Base-by-base conservation (phyloP, 2,888 invertebrate species). In the Octodonta nipae region DNA sequence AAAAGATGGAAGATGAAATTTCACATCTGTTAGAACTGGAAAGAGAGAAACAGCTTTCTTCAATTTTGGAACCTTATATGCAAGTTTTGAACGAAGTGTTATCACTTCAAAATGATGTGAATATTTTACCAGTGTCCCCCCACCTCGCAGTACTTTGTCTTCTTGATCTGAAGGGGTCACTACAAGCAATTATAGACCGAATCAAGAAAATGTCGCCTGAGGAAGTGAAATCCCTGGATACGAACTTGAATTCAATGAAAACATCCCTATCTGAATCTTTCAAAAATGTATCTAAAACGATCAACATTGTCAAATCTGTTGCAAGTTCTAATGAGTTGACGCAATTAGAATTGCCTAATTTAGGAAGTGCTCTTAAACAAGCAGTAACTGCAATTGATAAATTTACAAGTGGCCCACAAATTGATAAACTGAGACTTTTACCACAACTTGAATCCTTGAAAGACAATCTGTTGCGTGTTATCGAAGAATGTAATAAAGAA, bases 401-500 rank as follows among this genome's bases (percentile, higher is more conserved):
- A 14, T 32, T 45, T 8, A 35, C 36, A 13, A 32, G 33, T 28
- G 36, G 42, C 30, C 35, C 32, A 8, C 37, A 35, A 22, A 36
- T 38, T 12, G 28, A 28, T 6, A 38, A 35, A 22, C 36, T 38
- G 11, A 29, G 26, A 8, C 33, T 36, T 17, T 15, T 43, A 13
- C 5, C 16, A 5, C 7, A 22, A 6, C 30, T 6, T 6, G 10
- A 38, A n/a, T 25, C 30, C 2, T 22, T 22, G 4, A 2, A 22
- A 22, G n/a, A n/a, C n/a, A 15, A 24, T 4, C 10, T 45, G 5
- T 38, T 38, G 20, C 12, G n/a, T 1, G 12, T 15, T 2, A 10
- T 49, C 13, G 26, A 36, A 10, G 41, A 45, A 29, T 41, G 45
- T 29, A 43, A 41, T 27, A 44, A 44, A 27, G 40, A 49, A 30